A percentile compares a stretch with the other conserved stretches of the same genome.
phyloP scores from a whole-genome alignment of 2,113 vertebrate species.

The Merops nubicus region DNA sequence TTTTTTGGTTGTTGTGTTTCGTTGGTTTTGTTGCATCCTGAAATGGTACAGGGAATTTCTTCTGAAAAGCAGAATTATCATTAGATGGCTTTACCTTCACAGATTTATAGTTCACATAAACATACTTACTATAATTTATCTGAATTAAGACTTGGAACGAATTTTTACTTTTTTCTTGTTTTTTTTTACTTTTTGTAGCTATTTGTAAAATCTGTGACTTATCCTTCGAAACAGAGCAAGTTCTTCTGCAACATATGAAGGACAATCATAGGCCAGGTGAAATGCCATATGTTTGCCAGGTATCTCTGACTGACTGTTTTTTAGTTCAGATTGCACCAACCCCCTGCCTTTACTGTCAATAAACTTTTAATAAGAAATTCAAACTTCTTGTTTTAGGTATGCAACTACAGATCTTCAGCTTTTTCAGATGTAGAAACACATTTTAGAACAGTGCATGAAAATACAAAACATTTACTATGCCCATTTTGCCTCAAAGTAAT shows the following conservation, averaged over 20 bases:
- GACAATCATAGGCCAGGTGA: constrained; percentile 98
- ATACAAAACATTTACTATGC: constrained; percentile 94
- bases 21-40: no score
- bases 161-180: background rate
- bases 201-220: constrained; percentile 98
- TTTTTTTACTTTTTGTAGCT: constrained; percentile 74
- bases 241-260: constrained; percentile 98
- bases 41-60: background rate
- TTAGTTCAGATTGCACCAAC: background rate
- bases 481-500: constrained; percentile 98
- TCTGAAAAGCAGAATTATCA: background rate
- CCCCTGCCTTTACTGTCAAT: background rate
- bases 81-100: background rate
- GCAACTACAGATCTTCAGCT: constrained; percentile 92
- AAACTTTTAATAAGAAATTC: background rate
- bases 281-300: constrained; percentile 99
- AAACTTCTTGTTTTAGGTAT: constrained; percentile 82
- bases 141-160: no score
- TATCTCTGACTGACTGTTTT: constrained; percentile 50
- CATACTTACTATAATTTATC: background rate
- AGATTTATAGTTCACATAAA: no score
- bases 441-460: constrained; percentile 93
- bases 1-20: no score
- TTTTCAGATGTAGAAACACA: constrained; percentile 95
- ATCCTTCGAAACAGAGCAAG: constrained; percentile 96